Percentiles rank a stretch among this genome's conserved stretches.
phyloP scores from a whole-genome alignment of 2,888 invertebrate genomes.

The Caenorhabditis uteleia region DNA sequence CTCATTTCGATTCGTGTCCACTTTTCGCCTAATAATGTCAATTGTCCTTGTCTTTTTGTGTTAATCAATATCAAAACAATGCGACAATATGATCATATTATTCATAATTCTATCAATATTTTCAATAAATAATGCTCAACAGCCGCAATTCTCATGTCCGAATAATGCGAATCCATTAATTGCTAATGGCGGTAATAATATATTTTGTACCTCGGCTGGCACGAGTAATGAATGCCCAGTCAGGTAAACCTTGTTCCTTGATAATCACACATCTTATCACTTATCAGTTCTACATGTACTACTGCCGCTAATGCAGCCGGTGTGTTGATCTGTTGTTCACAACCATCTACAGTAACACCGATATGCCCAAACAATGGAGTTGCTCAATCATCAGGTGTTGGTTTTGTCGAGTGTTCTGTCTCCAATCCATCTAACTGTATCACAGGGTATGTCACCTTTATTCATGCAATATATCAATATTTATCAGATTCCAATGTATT shows the following conservation, averaged over 20 bases:
- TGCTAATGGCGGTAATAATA: slow-evolving; percentile 39
- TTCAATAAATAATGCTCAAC: slow-evolving; percentile 17
- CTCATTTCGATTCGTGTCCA: too few relatives aligned
- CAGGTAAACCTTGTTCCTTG: slow-evolving; percentile 15
- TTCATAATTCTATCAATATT: slow-evolving; percentile 9
- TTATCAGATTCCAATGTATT: slow-evolving; percentile 43
- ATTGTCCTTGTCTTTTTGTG: too few relatives aligned
- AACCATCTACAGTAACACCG: slow-evolving; percentile 39
- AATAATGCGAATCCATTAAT: slow-evolving; percentile 36
- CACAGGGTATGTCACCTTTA: slow-evolving; percentile 39
- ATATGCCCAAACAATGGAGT: slow-evolving; percentile 56
- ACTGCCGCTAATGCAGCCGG: slow-evolving; percentile 45
- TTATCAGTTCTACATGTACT: slow-evolving; percentile 44
- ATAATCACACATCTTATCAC: neutral
- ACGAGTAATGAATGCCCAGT: slow-evolving; percentile 46
- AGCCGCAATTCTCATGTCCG: slow-evolving; percentile 34
- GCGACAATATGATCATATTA: slow-evolving; percentile 2
- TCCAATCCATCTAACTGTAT: slow-evolving; percentile 38
- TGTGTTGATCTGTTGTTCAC: slow-evolving; percentile 57
- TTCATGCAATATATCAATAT: neutral
- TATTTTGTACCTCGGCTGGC: slow-evolving; percentile 47
- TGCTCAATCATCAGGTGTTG: slow-evolving; percentile 52
- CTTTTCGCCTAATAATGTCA: too few relatives aligned
- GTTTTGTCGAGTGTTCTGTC: slow-evolving; percentile 55
- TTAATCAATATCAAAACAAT: too few relatives aligned